A percentile compares a stretch with the other conserved stretches of the same genome.
These are phyloP conservation scores for Sebastolobus alascanus DNA, from an alignment of 2,797 vertebrate genomes.

Conservation along the genomic window DNA sequence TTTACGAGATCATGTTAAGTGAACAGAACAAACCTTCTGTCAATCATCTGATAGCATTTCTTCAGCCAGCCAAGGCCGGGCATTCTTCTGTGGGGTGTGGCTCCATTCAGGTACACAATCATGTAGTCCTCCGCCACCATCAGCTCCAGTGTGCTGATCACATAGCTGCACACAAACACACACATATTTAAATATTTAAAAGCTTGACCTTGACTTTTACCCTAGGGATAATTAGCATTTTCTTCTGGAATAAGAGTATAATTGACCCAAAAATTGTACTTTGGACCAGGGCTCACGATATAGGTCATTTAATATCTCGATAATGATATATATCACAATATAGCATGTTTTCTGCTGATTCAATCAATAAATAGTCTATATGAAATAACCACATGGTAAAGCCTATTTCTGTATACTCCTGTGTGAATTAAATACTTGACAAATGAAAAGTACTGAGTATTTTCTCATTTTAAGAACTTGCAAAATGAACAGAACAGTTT, in stretches of 20 bases:
- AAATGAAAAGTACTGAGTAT: too few species aligned
- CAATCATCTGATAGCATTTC: conserved; percentile 99
- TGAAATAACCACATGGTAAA: too few species aligned
- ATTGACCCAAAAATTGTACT: background rate
- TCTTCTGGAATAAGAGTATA: background rate
- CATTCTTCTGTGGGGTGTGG: conserved; percentile 97
- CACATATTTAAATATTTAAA: background rate
- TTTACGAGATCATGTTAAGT: background rate
- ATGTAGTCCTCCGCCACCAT: conserved; percentile 99
- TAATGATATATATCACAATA: too few species aligned
- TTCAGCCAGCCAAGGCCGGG: conserved; percentile 97
- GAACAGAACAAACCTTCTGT: conserved; percentile 85
- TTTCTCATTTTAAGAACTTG: too few species aligned
- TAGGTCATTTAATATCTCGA: too few species aligned
- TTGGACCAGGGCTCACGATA: too few species aligned
- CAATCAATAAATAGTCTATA: too few species aligned
- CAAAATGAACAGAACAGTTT: too few species aligned
- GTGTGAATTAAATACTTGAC: too few species aligned
- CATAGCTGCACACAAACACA: conserved; percentile 85
- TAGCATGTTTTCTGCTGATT: too few species aligned
- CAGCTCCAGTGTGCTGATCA: conserved; percentile 98
- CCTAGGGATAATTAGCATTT: background rate
- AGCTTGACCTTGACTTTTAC: background rate
- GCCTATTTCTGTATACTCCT: too few species aligned
- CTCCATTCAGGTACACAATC: conserved; percentile 98